Evolutionary conservation across 2,797 vertebrate species (phyloP).

Genomic region (Tauraco hartlaubi): DNA sequence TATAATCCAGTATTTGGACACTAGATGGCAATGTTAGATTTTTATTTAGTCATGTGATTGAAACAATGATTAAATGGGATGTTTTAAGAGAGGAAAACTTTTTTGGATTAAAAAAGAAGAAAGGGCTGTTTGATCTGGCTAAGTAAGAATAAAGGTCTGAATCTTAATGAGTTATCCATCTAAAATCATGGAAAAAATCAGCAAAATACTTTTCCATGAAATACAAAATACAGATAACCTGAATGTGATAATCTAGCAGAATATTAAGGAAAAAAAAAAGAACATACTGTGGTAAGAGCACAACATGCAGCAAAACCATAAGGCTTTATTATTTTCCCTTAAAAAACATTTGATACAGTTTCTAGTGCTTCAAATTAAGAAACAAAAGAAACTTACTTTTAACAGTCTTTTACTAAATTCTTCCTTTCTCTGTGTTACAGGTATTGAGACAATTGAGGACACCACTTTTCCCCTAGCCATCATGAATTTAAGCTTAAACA

Average conservation of each 20-base stretch:
- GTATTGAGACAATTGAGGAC: background rate
- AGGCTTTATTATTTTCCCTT: background rate
- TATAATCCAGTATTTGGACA: background rate
- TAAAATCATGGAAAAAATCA: background rate
- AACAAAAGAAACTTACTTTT: background rate
- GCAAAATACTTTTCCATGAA: background rate
- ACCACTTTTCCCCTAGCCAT: background rate
- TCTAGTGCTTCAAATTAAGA: background rate
- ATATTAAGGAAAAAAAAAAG: background rate
- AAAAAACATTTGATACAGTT: background rate
- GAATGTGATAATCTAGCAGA: background rate
- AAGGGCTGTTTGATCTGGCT: background rate
- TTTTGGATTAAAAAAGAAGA: background rate
- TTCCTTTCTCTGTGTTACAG: background rate
- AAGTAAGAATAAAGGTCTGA: background rate
- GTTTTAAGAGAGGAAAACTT: background rate
- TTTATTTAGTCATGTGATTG: conserved; percentile 68
- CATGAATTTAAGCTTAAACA: background rate
- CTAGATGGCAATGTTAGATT: conserved; percentile 71
- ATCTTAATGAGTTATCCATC: background rate
- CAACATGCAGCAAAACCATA: background rate
- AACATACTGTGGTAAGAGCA: background rate
- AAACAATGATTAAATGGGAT: background rate
- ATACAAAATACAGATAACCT: background rate
- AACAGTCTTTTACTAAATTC: background rate